phyloP scores from a whole-genome alignment of 2,797 vertebrate species.

The Australoheros facetus region DNA sequence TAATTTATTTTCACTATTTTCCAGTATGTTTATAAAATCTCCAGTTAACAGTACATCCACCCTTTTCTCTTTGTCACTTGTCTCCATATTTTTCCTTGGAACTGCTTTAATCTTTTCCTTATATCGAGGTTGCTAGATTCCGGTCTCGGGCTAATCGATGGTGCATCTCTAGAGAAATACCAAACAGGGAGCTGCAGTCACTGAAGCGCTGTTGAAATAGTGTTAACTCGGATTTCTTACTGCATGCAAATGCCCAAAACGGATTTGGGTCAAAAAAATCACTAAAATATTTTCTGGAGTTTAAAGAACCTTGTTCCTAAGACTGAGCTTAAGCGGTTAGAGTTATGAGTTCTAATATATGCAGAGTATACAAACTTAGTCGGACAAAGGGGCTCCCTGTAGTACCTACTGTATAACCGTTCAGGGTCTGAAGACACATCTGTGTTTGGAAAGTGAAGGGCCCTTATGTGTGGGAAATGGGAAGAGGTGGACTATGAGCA shows the following conservation, averaged over 20 bases:
- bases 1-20: too few species aligned
- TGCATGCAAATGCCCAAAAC: neutral
- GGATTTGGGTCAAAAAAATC: too few species aligned
- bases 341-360: constrained; percentile 9
- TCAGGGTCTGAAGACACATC: neutral
- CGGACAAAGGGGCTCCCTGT: neutral
- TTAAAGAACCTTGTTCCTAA: neutral
- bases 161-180: neutral
- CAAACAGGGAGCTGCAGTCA: neutral
- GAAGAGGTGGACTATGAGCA: constrained; percentile 31
- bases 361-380: neutral
- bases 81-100: too few species aligned
- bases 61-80: too few species aligned
- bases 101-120: too few species aligned
- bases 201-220: neutral
- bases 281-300: too few species aligned
- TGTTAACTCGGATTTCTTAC: neutral
- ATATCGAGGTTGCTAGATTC: too few species aligned
- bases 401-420: neutral
- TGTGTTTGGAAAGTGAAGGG: constrained; percentile 17
- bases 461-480: constrained; percentile 18
- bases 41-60: too few species aligned
- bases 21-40: too few species aligned
- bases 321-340: neutral
- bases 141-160: too few species aligned